A percentile compares a stretch with the other conserved stretches of the same genome.
These are phyloP conservation scores for Lamproptera curius DNA, from an alignment of 2,888 invertebrate species.

Conservation along the genomic window DNA sequence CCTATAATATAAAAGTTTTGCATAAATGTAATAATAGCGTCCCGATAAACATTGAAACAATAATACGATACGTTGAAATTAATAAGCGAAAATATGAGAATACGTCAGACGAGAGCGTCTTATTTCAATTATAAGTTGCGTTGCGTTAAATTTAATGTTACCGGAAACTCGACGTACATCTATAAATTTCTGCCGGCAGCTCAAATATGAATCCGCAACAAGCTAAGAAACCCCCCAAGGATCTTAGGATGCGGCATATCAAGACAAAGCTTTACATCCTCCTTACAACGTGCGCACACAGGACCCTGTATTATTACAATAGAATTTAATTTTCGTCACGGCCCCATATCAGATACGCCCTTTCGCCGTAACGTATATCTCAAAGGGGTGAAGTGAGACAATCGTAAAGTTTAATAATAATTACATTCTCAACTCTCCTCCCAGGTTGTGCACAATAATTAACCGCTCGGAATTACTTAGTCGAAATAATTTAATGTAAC, in stretches of 20 bases:
- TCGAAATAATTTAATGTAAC: slow-evolving; percentile 78
- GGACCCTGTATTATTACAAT: slow-evolving; percentile 31
- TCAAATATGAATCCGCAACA: slow-evolving; percentile 75
- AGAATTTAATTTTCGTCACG: slow-evolving; percentile 34
- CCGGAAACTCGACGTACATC: slow-evolving; percentile 24
- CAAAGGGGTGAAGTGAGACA: slow-evolving; percentile 77
- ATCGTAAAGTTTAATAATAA: slow-evolving; percentile 79
- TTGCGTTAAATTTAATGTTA: slow-evolving; percentile 12
- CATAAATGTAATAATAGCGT: too few relatives aligned
- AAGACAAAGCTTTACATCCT: slow-evolving; percentile 31
- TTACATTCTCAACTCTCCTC: slow-evolving; percentile 78
- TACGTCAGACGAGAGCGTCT: slow-evolving; percentile 5
- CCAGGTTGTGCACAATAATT: slow-evolving; percentile 76
- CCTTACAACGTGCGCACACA: slow-evolving; percentile 33
- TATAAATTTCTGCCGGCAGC: slow-evolving; percentile 62
- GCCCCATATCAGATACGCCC: slow-evolving; percentile 33
- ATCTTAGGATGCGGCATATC: slow-evolving; percentile 58
- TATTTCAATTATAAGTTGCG: slow-evolving; percentile 17
- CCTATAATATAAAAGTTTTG: too few relatives aligned
- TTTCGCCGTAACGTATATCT: slow-evolving; percentile 36
- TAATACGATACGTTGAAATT: neutral
- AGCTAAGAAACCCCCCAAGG: slow-evolving; percentile 75
- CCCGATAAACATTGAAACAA: too few relatives aligned
- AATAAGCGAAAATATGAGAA: neutral
- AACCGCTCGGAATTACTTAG: slow-evolving; percentile 78